Evolutionary conservation across 2,888 invertebrate species (phyloP).

Genomic region (Brachyopa scutellaris): DNA sequence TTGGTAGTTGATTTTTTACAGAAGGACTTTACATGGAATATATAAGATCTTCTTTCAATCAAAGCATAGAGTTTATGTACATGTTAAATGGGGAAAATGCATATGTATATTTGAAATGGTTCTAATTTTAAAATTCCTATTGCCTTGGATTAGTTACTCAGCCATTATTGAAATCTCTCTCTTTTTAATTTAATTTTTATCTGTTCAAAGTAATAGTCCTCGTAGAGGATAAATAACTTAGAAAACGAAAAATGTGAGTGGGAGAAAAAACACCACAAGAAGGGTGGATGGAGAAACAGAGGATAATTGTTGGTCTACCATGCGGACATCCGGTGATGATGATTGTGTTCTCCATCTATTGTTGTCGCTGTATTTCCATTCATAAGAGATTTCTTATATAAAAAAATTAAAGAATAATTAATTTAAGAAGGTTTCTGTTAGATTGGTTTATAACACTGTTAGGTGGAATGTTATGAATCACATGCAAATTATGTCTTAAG

Average conservation of each 20-base stretch:
- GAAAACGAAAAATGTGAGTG: conserved; percentile 18
- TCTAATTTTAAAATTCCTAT: conserved; percentile 37
- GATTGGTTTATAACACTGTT: too few relatives aligned
- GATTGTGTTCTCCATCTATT: conserved; percentile 32
- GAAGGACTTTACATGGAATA: too few relatives aligned
- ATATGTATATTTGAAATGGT: conserved; percentile 6
- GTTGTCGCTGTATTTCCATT: background rate
- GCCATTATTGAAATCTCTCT: conserved; percentile 31
- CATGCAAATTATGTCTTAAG: background rate
- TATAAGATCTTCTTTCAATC: too few relatives aligned
- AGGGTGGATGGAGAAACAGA: conserved; percentile 7
- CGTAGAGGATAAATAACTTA: conserved; percentile 21
- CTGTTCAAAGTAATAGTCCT: conserved; percentile 22
- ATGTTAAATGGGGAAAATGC: background rate
- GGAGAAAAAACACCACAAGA: conserved; percentile 4
- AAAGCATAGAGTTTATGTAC: too few relatives aligned
- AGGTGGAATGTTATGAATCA: background rate
- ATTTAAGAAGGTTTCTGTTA: too few relatives aligned
- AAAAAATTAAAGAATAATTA: background rate
- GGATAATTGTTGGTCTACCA: conserved; percentile 48
- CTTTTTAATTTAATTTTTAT: conserved; percentile 34
- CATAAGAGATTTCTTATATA: background rate
- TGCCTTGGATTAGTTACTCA: conserved; percentile 27
- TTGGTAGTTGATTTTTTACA: too few relatives aligned
- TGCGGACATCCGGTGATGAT: conserved; percentile 47